Base-by-base conservation (phyloP, 2,888 invertebrate genomes). In the Xanthia icteritia region DNA sequence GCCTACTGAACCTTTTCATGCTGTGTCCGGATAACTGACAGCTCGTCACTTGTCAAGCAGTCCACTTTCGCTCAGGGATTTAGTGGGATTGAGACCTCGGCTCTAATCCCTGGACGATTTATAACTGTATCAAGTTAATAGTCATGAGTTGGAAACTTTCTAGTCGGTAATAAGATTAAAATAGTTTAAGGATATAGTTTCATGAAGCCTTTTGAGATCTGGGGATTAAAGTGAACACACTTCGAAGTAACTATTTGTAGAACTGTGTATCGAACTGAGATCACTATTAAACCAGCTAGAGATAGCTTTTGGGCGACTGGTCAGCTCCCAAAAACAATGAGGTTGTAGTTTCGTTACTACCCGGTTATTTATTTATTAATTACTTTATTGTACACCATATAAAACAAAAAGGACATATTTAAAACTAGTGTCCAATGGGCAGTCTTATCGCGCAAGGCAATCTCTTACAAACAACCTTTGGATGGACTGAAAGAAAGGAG, bases 51-150 rank as follows among this genome's bases (percentile, higher is more conserved):
- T 71, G 73, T 73, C 83, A 69, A 51, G 23, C 27, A 17, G 51
- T 45, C 74, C 73, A 79, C 86, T 86, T 86, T 84, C 84, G 83
- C 86, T 73, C 13, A 71, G 86, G 86, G 86, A 68, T 86, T 84
- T 79, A 85, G 71, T n/a, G 64, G 84, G 82, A 88, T 86, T 84
- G 76, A 70, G 65, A 74, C 54, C 83, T 86, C 79, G 71, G 48
- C 11, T 75, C 42, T 86, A 87, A 88, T 87, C 87, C 88, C 81
- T 77, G 65, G 78, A 82, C 84, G 81, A 84, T 82, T 86, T 76
- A 82, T 84, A 76, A 73, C 82, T 67, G 83, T 80, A 79, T 84
- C 73, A 77, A 73, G 74, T 75, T 84, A 69, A 86, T 79, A 73
- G 73, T 66, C 71, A 75, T 75, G 73, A 74, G 61, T 27, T 70